These are phyloP conservation scores for Cataglyphis livida DNA, from an alignment of 2,888 invertebrate species.

Conservation along the genomic window DNA sequence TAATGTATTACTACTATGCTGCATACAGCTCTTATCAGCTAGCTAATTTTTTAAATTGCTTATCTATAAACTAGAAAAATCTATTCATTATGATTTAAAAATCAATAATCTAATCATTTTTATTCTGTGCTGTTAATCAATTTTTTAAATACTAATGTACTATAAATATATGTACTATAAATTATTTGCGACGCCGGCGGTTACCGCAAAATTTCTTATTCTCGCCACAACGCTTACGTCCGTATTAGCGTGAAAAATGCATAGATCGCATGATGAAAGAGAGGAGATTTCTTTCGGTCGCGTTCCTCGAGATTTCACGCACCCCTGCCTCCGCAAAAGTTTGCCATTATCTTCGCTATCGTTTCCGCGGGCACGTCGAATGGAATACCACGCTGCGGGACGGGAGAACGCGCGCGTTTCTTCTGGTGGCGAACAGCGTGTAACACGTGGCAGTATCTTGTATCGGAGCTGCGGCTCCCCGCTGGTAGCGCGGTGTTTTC, in stretches of 20 bases:
- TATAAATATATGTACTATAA: background rate
- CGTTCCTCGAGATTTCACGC: background rate
- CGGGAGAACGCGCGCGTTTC: conserved; percentile 75
- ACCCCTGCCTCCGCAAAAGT: background rate
- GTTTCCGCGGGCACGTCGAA: background rate
- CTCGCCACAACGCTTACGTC: background rate
- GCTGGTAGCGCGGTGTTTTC: conserved; percentile 83
- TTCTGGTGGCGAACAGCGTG: conserved; percentile 85
- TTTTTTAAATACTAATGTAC: background rate
- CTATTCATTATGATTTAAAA: background rate
- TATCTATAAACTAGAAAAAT: background rate
- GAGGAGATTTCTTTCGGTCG: background rate
- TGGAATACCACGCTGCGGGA: conserved; percentile 31
- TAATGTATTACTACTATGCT: too few relatives aligned
- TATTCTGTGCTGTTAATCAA: background rate
- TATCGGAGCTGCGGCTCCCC: conserved; percentile 83
- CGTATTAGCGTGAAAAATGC: background rate
- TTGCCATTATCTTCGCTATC: conserved; percentile 3
- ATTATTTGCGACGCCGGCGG: background rate
- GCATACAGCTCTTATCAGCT: too few relatives aligned
- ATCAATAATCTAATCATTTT: background rate
- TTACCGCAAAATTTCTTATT: background rate
- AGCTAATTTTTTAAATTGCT: too few relatives aligned
- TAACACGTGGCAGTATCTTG: conserved; percentile 86
- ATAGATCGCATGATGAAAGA: conserved; percentile 1